These are phyloP conservation scores for Cylindroiulus punctatus DNA, from an alignment of 2,888 invertebrate species.

Conservation along the genomic window DNA sequence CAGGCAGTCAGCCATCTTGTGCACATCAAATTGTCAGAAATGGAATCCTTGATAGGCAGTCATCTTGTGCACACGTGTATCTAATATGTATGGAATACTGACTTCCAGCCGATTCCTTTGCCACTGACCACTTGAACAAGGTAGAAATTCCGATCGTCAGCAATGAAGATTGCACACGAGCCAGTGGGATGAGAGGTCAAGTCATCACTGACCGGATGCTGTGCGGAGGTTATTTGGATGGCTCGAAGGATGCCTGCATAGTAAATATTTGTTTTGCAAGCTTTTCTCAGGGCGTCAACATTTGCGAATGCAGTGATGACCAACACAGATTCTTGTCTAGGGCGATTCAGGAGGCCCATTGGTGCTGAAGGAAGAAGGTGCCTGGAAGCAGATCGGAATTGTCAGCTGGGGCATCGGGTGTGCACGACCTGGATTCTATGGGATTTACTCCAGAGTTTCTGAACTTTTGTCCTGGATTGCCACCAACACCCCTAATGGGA, in stretches of 20 bases:
- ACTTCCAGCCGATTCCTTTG: constrained; percentile 40
- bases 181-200: constrained; percentile 3
- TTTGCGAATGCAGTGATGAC: background rate
- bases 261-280: background rate
- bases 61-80: background rate
- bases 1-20: too few species aligned
- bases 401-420: constrained; percentile 72
- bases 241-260: constrained; percentile 54
- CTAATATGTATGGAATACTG: background rate
- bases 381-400: constrained; percentile 67
- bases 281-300: background rate
- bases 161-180: constrained; percentile 40
- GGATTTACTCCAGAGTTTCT: constrained; percentile 55
- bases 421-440: constrained; percentile 54
- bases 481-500: background rate
- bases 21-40: too few species aligned
- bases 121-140: constrained; percentile 38
- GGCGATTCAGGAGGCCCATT: constrained; percentile 72
- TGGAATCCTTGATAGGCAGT: background rate
- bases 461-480: constrained; percentile 52
- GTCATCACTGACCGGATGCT: constrained; percentile 53
- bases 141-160: constrained; percentile 54
- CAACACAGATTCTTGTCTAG: background rate
- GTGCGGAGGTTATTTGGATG: constrained; percentile 52
- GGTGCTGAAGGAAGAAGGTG: constrained; percentile 31